These are phyloP conservation scores for Thumatha senex DNA, from an alignment of 2,888 invertebrate genomes.

Conservation along the genomic window DNA sequence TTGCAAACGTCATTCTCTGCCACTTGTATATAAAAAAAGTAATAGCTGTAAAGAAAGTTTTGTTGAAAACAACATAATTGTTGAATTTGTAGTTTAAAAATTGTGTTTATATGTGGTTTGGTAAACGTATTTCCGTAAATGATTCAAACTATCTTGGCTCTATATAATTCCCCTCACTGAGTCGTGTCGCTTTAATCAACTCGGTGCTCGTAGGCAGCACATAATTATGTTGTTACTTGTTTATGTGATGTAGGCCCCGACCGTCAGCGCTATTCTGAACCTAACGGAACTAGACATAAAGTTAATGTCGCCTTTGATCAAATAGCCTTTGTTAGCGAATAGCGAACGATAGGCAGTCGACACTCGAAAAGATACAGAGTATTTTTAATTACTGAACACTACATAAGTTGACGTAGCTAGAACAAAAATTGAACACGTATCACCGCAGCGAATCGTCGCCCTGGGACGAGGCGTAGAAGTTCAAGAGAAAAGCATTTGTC, in stretches of 20 bases:
- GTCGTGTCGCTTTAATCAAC: conserved; percentile 6
- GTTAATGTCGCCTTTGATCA: conserved; percentile 17
- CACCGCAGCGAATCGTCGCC: too few relatives aligned
- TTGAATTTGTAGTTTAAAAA: too few relatives aligned
- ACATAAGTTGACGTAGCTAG: conserved; percentile 4
- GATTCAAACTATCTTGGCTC: conserved; percentile 18
- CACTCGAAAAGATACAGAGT: conserved; percentile 9
- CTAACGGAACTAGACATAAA: conserved; percentile 8
- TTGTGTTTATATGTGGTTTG: too few relatives aligned
- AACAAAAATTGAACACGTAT: not conserved
- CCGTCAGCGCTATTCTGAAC: conserved; percentile 9
- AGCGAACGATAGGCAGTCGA: conserved; percentile 16
- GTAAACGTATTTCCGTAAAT: conserved; percentile 3
- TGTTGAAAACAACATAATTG: too few relatives aligned
- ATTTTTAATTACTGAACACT: conserved; percentile 14
- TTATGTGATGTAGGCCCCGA: conserved; percentile 10
- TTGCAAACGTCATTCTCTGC: too few relatives aligned
- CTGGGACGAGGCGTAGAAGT: conserved; percentile 15
- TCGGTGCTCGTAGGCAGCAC: conserved; percentile 12
- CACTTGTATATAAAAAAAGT: too few relatives aligned
- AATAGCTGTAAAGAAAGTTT: too few relatives aligned
- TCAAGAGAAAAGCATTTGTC: conserved; percentile 19
- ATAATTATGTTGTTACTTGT: conserved; percentile 28
- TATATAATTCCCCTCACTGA: conserved; percentile 6
- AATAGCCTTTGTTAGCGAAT: conserved; percentile 19